These are phyloP conservation scores for Dastarcus helophoroides DNA, from an alignment of 2,888 invertebrate species.

Conservation along the genomic window DNA sequence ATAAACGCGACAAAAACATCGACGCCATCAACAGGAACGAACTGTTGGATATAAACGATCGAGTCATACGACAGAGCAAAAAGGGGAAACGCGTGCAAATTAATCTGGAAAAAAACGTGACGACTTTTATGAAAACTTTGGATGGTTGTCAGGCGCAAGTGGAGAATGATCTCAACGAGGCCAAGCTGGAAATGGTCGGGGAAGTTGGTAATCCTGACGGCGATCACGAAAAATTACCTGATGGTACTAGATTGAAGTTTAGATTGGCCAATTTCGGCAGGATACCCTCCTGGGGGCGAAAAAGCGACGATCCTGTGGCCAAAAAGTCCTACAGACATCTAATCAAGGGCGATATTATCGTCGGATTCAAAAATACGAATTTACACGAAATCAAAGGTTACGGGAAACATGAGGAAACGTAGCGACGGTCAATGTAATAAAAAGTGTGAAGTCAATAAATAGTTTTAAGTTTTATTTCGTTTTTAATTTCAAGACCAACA, in stretches of 20 bases:
- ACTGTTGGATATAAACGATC: too few relatives aligned
- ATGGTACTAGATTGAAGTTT: slow-evolving; percentile 26
- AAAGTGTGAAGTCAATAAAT: too few relatives aligned
- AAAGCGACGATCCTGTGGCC: slow-evolving; percentile 15
- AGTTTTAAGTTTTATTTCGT: too few relatives aligned
- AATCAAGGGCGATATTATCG: slow-evolving; percentile 31
- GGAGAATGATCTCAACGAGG: slow-evolving; percentile 35
- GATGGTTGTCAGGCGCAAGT: slow-evolving; percentile 32
- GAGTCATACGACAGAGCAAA: neutral
- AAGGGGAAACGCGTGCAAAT: slow-evolving; percentile 22
- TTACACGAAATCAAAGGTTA: slow-evolving; percentile 31
- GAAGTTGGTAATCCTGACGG: slow-evolving; percentile 25
- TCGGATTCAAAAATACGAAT: slow-evolving; percentile 29
- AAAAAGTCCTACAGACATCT: slow-evolving; percentile 30
- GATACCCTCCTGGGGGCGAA: slow-evolving; percentile 17
- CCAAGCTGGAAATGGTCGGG: slow-evolving; percentile 24
- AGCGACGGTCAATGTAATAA: too few relatives aligned
- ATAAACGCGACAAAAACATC: slow-evolving; percentile 16
- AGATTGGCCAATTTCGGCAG: slow-evolving; percentile 23
- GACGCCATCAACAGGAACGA: slow-evolving; percentile 10
- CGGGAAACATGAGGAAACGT: slow-evolving; percentile 12
- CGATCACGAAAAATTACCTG: slow-evolving; percentile 21
- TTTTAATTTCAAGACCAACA: too few relatives aligned
- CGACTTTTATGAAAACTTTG: slow-evolving; percentile 24
- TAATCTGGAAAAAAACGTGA: slow-evolving; percentile 27